phyloP scores from a whole-genome alignment of 2,888 invertebrate genomes.

The Pristionchus entomophagus region DNA sequence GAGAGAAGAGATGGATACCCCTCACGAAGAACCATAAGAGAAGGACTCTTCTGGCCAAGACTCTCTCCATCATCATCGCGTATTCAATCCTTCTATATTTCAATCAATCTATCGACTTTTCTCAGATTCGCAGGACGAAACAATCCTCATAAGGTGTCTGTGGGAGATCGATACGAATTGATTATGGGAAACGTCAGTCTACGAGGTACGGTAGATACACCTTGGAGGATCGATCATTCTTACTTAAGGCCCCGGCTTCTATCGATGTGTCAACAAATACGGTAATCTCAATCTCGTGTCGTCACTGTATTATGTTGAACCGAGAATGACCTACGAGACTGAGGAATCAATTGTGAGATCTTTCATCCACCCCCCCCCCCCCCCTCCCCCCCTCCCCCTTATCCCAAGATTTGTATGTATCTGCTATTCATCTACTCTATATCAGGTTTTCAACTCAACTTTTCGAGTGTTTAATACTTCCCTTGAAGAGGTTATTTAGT shows the following conservation, averaged over 20 bases:
- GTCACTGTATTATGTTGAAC: slow-evolving; percentile 35
- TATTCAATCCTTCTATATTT: background rate
- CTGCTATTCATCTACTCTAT: background rate
- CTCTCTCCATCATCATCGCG: slow-evolving; percentile 19
- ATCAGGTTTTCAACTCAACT: background rate
- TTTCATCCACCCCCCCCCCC: background rate
- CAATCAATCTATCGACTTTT: background rate
- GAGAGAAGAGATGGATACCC: slow-evolving; percentile 14
- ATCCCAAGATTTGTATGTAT: too few species aligned
- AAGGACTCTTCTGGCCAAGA: slow-evolving; percentile 3
- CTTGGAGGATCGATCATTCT: background rate
- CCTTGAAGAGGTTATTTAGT: background rate
- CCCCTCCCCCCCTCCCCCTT: too few species aligned
- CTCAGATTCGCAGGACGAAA: slow-evolving; percentile 27
- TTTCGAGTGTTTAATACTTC: background rate
- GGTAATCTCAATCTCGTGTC: slow-evolving; percentile 11
- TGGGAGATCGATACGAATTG: slow-evolving; percentile 43
- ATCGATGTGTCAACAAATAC: slow-evolving; percentile 43
- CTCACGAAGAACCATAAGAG: slow-evolving; percentile 26
- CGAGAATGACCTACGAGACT: background rate
- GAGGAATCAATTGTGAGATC: background rate
- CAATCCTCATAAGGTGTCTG: slow-evolving; percentile 33
- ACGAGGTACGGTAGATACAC: background rate
- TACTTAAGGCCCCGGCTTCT: slow-evolving; percentile 32
- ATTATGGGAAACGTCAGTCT: slow-evolving; percentile 40